Base-by-base conservation (phyloP, 1,140 invertebrate genomes). In the Portunus trituberculatus region DNA sequence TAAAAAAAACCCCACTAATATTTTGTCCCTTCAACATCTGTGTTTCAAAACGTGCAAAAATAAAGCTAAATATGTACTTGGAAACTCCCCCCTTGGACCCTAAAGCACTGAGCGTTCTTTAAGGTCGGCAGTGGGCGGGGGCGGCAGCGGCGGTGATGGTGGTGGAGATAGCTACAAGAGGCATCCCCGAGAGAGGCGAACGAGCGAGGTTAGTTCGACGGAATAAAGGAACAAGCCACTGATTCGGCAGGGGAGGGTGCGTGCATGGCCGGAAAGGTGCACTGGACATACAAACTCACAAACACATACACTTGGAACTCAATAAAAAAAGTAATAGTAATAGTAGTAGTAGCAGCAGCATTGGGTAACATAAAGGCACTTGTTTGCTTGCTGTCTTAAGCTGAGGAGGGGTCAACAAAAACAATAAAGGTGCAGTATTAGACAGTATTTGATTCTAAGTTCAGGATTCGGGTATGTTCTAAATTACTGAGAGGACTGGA, bases 1-100 rank as follows among this genome's bases (percentile, higher is more conserved):
- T 7, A 52, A 52, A 14, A 52, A 7, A 76, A 76, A n/a, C 1
- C 67, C 2, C 67, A 76, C 6, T 59, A 20, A 25, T 1, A 76
- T 76, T 25, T 2, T 76, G 0, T n/a, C 20, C 8, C 20, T 8
- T 76, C 67, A 76, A 20, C n/a, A 10, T 59, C 67, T n/a, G 20
- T 76, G 67, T n/a, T n/a, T 76, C 67, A n/a, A 76, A 76, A n/a
- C 67, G 20, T 76, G 67, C 67, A n/a, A 76, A n/a, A 76, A 76
- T 7, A 76, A 76, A 76, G 20, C 67, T n/a, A 76, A 76, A 0
- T 2, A 0, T n/a, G 67, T 76, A n/a, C 16, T 59, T 20, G 52
- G 52, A 59, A 59, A 12, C 12, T 59, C 16, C 52, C 52, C 52
- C 52, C 52, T 39, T 6, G 52, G 12, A 59, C 52, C 52, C 52